phyloP scores from a whole-genome alignment of 92 coral and sea anemone species.

The Porites cylindrica region DNA sequence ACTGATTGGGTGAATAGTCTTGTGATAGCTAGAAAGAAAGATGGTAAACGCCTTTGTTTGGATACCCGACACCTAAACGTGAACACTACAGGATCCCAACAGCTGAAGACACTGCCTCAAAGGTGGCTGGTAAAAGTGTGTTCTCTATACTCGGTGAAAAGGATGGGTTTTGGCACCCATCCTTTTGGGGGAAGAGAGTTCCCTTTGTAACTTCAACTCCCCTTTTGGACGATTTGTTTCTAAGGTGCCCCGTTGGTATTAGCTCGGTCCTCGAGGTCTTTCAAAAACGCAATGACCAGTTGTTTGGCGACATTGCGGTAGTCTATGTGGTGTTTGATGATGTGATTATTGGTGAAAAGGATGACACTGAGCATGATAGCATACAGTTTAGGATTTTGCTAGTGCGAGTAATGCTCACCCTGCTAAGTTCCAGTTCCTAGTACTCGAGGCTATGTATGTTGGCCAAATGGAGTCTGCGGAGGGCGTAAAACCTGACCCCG shows the following conservation, averaged over 20 bases:
- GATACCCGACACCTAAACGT: conserved; percentile 23
- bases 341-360: conserved; percentile 8
- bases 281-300: background rate
- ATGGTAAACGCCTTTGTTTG: conserved; percentile 24
- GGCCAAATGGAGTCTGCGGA: conserved; percentile 12
- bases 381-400: conserved; percentile 3
- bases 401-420: conserved; percentile 32
- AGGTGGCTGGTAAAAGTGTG: conserved; percentile 2
- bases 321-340: conserved; percentile 31
- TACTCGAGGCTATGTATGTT: conserved; percentile 5
- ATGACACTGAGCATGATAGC: conserved; percentile 21
- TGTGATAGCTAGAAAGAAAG: background rate
- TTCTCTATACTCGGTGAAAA: background rate
- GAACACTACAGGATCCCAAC: conserved; percentile 29
- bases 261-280: background rate
- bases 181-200: background rate
- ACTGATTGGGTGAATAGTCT: no score
- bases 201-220: conserved; percentile 2
- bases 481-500: conserved; percentile 12
- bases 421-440: conserved; percentile 35
- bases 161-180: conserved; percentile 32
- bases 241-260: no score
- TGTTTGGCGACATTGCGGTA: conserved; percentile 14
- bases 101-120: conserved; percentile 17
- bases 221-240: conserved; percentile 40